Percentiles rank a stretch among this genome's conserved stretches.
These are phyloP conservation scores for Autographa pulchrina DNA, from an alignment of 2,888 invertebrate species.

Conservation along the genomic window DNA sequence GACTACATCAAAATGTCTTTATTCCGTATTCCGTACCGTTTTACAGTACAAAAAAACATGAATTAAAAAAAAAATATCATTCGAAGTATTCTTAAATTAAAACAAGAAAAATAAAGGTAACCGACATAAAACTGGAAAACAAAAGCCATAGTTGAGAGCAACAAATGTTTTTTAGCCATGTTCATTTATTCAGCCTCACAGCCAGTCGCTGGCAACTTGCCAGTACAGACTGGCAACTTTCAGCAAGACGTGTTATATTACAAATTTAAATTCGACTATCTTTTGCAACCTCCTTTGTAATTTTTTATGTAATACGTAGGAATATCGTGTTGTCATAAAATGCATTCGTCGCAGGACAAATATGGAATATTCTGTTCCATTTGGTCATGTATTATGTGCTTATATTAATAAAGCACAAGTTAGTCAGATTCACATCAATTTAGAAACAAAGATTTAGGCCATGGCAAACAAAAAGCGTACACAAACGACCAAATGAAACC, in stretches of 20 bases:
- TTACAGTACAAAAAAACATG: too few relatives aligned
- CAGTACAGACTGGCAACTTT: conserved; percentile 65
- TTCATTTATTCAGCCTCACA: conserved; percentile 72
- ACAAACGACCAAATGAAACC: too few relatives aligned
- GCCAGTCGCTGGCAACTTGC: conserved; percentile 63
- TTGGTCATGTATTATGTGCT: too few relatives aligned
- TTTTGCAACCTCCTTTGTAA: neutral
- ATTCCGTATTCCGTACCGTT: too few relatives aligned
- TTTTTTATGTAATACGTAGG: neutral
- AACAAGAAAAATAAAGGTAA: neutral
- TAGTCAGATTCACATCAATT: too few relatives aligned
- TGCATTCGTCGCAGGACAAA: too few relatives aligned
- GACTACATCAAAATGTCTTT: too few relatives aligned
- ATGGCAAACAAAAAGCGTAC: too few relatives aligned
- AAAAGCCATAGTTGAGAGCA: conserved; percentile 62
- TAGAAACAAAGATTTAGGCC: too few relatives aligned
- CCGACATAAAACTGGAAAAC: conserved; percentile 51
- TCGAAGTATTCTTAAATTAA: neutral
- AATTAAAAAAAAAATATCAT: too few relatives aligned
- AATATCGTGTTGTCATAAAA: neutral
- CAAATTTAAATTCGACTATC: conserved; percentile 1
- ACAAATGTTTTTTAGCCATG: conserved; percentile 73
- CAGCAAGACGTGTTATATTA: conserved; percentile 44
- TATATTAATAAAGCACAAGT: too few relatives aligned
- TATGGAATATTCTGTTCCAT: too few relatives aligned